phyloP scores from a whole-genome alignment of 2,797 vertebrate species.

The Nyctalus aviator region DNA sequence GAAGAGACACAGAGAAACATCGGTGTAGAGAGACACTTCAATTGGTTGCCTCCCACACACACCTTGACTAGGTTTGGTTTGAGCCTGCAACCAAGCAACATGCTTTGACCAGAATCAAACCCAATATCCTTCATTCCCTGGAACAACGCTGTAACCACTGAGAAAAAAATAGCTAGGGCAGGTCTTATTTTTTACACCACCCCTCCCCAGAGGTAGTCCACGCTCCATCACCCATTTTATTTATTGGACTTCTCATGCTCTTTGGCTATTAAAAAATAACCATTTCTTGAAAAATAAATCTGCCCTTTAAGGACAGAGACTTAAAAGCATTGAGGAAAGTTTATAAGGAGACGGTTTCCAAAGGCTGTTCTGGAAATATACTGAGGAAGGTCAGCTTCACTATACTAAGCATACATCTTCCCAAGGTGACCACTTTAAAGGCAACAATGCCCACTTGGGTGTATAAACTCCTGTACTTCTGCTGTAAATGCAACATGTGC shows the following conservation, averaged over 20 bases:
- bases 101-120: too few relatives aligned
- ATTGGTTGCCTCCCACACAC: too few relatives aligned
- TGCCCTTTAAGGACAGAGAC: slow-evolving; percentile 50
- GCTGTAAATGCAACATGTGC: slow-evolving; percentile 58
- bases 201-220: not conserved
- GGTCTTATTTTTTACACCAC: not conserved
- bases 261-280: slow-evolving; percentile 50
- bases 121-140: too few relatives aligned
- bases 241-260: slow-evolving; percentile 21
- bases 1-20: too few relatives aligned
- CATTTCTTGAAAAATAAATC: slow-evolving; percentile 23
- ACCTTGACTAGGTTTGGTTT: too few relatives aligned
- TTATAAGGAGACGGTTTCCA: slow-evolving; percentile 44
- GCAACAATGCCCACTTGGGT: not conserved
- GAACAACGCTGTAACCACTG: too few relatives aligned
- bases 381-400: slow-evolving; percentile 16
- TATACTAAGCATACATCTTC: slow-evolving; percentile 33
- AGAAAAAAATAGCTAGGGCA: not conserved
- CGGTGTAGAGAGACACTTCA: too few relatives aligned
- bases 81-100: too few relatives aligned
- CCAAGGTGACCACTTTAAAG: slow-evolving; percentile 56
- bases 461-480: slow-evolving; percentile 23
- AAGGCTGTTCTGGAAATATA: slow-evolving; percentile 49
- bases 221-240: not conserved
- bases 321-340: slow-evolving; percentile 9